Percentiles rank a stretch among this genome's conserved stretches.
Evolutionary conservation across 1,140 invertebrate species (phyloP).

Genomic region (Sesamia nonagrioides): DNA sequence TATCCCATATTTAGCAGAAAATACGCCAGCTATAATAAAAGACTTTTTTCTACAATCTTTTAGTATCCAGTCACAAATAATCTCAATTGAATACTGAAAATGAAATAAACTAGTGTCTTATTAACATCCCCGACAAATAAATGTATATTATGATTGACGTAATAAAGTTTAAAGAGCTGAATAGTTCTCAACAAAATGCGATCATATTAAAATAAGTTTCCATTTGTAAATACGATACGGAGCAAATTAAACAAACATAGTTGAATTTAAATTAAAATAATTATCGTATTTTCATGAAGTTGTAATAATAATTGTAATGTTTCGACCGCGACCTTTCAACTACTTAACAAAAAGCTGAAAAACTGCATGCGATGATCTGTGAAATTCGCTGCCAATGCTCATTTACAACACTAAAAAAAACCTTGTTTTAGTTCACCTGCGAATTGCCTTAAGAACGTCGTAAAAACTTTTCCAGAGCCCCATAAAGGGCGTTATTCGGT

Average conservation of each 20-base stretch:
- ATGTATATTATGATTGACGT: too few relatives aligned
- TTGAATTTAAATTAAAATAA: background rate
- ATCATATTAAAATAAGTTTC: background rate
- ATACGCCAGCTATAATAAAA: too few relatives aligned
- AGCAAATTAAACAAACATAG: background rate
- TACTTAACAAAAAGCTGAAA: too few relatives aligned
- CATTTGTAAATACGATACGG: background rate
- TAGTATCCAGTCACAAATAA: background rate
- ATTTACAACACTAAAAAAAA: background rate
- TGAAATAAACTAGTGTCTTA: background rate
- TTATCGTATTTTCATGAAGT: background rate
- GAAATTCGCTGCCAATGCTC: background rate
- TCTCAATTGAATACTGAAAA: background rate
- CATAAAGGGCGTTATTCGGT: slow-evolving; percentile 27
- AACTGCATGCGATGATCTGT: background rate
- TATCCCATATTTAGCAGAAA: too few relatives aligned
- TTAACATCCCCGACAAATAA: background rate
- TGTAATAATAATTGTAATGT: background rate
- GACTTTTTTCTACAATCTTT: too few relatives aligned
- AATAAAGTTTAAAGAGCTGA: background rate
- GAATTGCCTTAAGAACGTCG: slow-evolving; percentile 35
- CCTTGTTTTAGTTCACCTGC: slow-evolving; percentile 25
- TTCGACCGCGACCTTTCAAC: too few relatives aligned
- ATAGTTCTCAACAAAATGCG: background rate
- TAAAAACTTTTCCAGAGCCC: slow-evolving; percentile 31